Evolutionary conservation across 2,888 invertebrate species (phyloP).

Genomic region (Arge pagana): DNA sequence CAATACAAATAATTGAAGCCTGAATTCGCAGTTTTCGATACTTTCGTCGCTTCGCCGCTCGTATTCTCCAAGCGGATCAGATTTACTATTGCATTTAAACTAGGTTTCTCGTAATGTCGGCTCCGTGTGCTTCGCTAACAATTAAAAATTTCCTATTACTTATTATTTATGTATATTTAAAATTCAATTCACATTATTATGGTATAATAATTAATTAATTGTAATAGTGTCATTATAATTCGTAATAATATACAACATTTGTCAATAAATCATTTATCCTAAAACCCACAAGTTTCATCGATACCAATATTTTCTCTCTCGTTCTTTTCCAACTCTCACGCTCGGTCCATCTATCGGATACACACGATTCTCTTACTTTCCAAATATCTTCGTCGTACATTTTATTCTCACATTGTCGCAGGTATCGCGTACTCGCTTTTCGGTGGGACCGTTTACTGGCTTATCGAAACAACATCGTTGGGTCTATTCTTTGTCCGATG

Average conservation of each 20-base stretch:
- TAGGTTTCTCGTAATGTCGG: slow-evolving; percentile 30
- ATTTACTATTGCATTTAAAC: slow-evolving; percentile 18
- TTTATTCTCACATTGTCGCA: too few relatives aligned
- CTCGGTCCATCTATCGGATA: too few relatives aligned
- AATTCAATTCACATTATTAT: slow-evolving; percentile 58
- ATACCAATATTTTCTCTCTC: slow-evolving; percentile 19
- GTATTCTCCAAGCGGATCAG: slow-evolving; percentile 15
- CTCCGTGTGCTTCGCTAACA: slow-evolving; percentile 50
- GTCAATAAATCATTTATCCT: slow-evolving; percentile 58
- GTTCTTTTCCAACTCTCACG: slow-evolving; percentile 6
- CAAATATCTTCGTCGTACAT: too few relatives aligned
- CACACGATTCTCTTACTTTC: too few relatives aligned
- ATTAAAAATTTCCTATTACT: slow-evolving; percentile 56
- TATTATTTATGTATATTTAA: slow-evolving; percentile 49
- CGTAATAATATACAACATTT: slow-evolving; percentile 59
- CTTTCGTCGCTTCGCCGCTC: background rate
- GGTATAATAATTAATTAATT: slow-evolving; percentile 53
- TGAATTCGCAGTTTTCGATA: slow-evolving; percentile 6
- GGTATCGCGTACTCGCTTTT: too few relatives aligned
- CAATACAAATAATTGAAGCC: too few relatives aligned
- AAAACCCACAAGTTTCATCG: slow-evolving; percentile 47
- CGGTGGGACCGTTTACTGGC: too few relatives aligned
- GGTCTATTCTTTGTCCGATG: too few relatives aligned
- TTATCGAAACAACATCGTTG: too few relatives aligned
- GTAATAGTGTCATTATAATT: slow-evolving; percentile 59